Base-by-base conservation (phyloP, 2,888 invertebrate species). In the Eupithecia centaureata region DNA sequence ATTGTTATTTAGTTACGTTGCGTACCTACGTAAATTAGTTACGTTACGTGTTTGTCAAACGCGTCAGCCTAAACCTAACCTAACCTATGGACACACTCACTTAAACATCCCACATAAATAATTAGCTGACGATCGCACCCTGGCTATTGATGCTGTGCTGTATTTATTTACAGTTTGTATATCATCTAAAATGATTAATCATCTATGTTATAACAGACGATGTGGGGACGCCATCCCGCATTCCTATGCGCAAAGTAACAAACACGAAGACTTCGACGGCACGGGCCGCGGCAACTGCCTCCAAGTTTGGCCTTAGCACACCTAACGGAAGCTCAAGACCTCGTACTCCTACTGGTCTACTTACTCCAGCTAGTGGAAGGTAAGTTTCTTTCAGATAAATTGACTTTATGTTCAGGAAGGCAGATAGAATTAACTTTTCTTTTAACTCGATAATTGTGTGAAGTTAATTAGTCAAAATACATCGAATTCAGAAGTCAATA, bases 291-390 rank as follows among this genome's bases (percentile, higher is more conserved):
- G 94, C 95, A 35, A 91, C 92, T n/a, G 95, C 95, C 35, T 94
- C 93, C 71, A 94, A 95, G 75, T 91, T 95, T 12, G 93, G 94
- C 68, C 92, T 94, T 71, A 78, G 84, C 27, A 93, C 95, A 38
- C 94, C 95, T 72, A 95, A 95, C 81, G 94, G 95, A 77, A 89
- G 94, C 77, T 95, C 96, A 0, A 91, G 95, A 63, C 95, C 96
- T 3, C 92, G 96, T 71, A 97, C 97, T 30, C 97, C 97, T 22
- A 97, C 97, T 56, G 97, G 97, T 32, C 94, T 96, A 59, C 91
- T 95, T 67, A 96, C 96, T 73, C 96, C 97, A 68, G 96, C 96
- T 72, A 95, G 96, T 73, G 47, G 47, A 47, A 96, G 96, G 97
- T 97, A 94, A 64, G 83, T 82, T 62, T 57, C 32, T 60, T 28